Percentiles rank a stretch among this genome's conserved stretches.
Conservation (phyloP, 2,797 vertebrate species). For the Gallirallus australis region DNA sequence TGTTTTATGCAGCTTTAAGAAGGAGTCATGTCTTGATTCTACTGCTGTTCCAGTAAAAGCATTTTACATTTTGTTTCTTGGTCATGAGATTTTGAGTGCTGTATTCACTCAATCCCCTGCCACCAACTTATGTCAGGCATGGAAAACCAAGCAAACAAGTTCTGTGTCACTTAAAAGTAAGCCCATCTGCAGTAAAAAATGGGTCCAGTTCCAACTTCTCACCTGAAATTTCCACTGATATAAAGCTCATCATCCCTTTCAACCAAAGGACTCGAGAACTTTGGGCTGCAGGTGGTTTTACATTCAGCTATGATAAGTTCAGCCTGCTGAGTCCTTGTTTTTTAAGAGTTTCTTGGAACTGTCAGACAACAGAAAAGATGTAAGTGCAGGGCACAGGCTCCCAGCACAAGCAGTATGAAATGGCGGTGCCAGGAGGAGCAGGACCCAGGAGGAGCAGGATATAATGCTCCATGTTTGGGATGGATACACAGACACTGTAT, state of each 20-base stretch:
- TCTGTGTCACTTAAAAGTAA: background rate
- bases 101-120: background rate
- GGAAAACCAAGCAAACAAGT: background rate
- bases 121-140: background rate
- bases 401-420: background rate
- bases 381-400: background rate
- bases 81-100: background rate
- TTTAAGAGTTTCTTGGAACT: background rate
- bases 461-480: background rate
- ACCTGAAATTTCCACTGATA: background rate
- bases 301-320: background rate
- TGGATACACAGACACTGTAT: too few species aligned
- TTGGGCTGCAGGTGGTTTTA: background rate
- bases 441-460: background rate
- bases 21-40: background rate
- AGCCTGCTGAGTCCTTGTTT: background rate
- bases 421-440: background rate
- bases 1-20: background rate
- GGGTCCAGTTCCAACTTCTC: background rate
- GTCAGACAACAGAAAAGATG: background rate
- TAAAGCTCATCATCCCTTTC: background rate
- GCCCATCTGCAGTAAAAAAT: background rate
- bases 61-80: background rate
- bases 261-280: background rate
- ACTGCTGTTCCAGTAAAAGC: background rate